Percentiles rank a stretch among this genome's conserved stretches.
These are phyloP conservation scores for Pachyramphus minor DNA, from an alignment of 2,113 vertebrate species.

Conservation along the genomic window DNA sequence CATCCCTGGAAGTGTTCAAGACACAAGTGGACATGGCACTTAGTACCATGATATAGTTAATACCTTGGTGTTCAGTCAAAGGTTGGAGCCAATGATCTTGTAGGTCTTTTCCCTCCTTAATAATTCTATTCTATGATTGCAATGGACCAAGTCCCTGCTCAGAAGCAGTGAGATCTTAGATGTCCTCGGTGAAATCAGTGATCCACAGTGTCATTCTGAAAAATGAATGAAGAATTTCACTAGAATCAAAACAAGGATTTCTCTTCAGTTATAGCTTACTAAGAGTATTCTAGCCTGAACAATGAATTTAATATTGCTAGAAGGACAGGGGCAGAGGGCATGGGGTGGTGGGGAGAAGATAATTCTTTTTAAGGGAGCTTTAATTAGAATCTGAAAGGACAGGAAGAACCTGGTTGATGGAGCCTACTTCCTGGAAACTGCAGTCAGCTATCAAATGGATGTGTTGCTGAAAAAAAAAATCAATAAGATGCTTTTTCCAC, in stretches of 20 bases:
- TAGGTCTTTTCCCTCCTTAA: neutral
- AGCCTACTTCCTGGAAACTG: neutral
- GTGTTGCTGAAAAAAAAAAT: neutral
- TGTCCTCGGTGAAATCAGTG: neutral
- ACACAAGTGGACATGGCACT: fast-evolving
- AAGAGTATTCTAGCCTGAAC: neutral
- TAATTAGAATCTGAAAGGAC: neutral
- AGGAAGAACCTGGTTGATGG: neutral
- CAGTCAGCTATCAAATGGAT: neutral
- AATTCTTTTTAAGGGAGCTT: neutral
- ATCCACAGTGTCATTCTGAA: neutral
- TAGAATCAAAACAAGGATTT: neutral
- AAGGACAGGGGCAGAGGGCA: fast-evolving
- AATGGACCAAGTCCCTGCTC: neutral
- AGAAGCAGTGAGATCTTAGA: neutral
- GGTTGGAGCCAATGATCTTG: neutral
- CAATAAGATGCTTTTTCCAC: neutral
- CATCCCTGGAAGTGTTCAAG: neutral
- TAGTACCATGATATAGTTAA: neutral
- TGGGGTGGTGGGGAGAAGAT: neutral
- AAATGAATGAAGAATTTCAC: neutral
- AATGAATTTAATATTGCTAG: neutral
- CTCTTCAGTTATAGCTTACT: neutral
- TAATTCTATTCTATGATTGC: neutral
- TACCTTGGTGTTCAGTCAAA: neutral